phyloP scores from a whole-genome alignment of 2,888 invertebrate species.

The Brenthis ino region DNA sequence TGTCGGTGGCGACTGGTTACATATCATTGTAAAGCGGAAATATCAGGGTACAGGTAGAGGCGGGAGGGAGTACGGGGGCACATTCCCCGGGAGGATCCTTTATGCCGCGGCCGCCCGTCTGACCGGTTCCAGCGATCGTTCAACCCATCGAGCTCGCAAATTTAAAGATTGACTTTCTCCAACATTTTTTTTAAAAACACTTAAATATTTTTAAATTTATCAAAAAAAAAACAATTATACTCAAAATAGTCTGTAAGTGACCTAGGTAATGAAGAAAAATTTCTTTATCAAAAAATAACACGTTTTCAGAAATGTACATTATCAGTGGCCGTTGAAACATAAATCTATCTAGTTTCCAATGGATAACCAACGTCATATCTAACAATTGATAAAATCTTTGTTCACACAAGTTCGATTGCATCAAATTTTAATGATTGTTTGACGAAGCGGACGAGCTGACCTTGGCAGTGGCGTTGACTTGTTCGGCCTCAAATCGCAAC shows the following conservation, averaged over 20 bases:
- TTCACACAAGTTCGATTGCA: conserved; percentile 48
- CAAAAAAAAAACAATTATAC: not conserved
- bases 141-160: conserved; percentile 68
- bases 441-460: conserved; percentile 59
- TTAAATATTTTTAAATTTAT: not conserved
- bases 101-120: conserved; percentile 54
- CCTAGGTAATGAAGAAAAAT: too few relatives aligned
- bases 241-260: too few relatives aligned
- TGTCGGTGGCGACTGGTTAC: conserved; percentile 32
- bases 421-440: conserved; percentile 53
- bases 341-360: conserved; percentile 16
- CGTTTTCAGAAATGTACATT: not conserved
- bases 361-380: conserved; percentile 36
- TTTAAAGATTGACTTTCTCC: conserved; percentile 42
- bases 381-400: conserved; percentile 35
- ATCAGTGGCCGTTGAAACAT: not conserved
- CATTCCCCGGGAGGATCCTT: conserved; percentile 72
- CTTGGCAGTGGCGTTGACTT: conserved; percentile 79
- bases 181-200: conserved; percentile 29
- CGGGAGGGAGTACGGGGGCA: conserved; percentile 48
- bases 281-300: not conserved
- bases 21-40: conserved; percentile 59
- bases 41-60: conserved; percentile 53
- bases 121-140: conserved; percentile 76
- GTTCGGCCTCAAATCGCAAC: conserved; percentile 64